phyloP scores from a whole-genome alignment of 2,113 vertebrate genomes.

The Damaliscus lunatus region DNA sequence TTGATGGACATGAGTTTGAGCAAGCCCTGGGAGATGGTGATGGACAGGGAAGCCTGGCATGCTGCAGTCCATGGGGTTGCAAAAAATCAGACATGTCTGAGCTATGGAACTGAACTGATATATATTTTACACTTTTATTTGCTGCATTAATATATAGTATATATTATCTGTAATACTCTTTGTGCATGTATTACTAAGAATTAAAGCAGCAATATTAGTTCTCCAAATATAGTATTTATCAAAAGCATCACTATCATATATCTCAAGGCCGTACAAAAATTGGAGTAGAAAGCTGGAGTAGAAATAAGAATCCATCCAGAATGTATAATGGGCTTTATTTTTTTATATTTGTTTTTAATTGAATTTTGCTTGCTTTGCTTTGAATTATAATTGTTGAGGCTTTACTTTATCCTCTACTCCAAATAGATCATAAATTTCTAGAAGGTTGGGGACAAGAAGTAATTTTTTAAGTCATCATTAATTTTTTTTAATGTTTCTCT shows the following conservation, averaged over 20 bases:
- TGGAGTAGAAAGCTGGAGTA: not conserved
- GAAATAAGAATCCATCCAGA: not conserved
- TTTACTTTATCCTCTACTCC: not conserved
- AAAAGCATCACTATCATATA: not conserved
- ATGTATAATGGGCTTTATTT: not conserved
- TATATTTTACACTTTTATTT: not conserved
- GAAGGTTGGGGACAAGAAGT: not conserved
- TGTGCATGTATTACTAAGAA: not conserved
- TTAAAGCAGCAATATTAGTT: not conserved
- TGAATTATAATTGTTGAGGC: not conserved
- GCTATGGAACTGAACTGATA: not conserved
- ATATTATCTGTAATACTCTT: not conserved
- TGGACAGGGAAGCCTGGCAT: not conserved
- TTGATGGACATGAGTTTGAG: not conserved
- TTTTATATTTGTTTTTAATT: not conserved
- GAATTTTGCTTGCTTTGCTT: not conserved
- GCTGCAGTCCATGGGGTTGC: not conserved
- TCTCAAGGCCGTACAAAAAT: not conserved
- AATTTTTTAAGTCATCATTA: not conserved
- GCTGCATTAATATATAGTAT: not conserved
- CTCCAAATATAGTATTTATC: not conserved
- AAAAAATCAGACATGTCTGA: not conserved
- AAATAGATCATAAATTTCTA: not conserved
- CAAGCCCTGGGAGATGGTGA: not conserved
- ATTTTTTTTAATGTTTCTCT: not conserved